These are phyloP conservation scores for Cryptocephalus primarius DNA, from an alignment of 2,888 invertebrate species.

Conservation along the genomic window DNA sequence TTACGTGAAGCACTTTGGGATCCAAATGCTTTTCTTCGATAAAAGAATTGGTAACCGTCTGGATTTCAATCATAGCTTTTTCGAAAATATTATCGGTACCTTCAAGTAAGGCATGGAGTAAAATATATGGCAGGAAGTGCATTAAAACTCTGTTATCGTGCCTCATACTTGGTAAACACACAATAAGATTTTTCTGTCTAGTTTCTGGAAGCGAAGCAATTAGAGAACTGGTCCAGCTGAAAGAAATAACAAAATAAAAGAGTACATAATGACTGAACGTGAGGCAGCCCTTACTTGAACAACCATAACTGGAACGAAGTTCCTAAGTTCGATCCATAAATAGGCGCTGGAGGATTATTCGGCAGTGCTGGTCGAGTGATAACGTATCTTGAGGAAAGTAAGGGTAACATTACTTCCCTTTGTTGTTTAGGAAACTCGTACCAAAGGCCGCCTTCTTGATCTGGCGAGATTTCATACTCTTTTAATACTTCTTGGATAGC, in stretches of 20 bases:
- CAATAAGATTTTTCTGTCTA: constrained; percentile 50
- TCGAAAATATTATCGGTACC: constrained; percentile 34
- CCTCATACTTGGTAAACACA: constrained; percentile 65
- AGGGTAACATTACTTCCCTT: constrained; percentile 65
- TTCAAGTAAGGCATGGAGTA: constrained; percentile 53
- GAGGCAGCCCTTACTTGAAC: constrained; percentile 42
- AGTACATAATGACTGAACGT: no score
- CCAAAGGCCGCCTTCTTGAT: constrained; percentile 50
- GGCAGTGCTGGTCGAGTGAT: constrained; percentile 26
- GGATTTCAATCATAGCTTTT: constrained; percentile 44
- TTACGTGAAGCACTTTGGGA: constrained; percentile 20
- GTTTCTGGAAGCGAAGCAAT: constrained; percentile 51
- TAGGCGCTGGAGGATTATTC: constrained; percentile 32
- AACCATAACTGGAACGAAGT: constrained; percentile 65
- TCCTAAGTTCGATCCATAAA: constrained; percentile 57
- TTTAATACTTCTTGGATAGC: constrained; percentile 73
- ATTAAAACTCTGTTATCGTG: constrained; percentile 60
- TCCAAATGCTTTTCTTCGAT: constrained; percentile 18
- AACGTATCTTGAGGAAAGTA: constrained; percentile 57
- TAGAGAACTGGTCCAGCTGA: constrained; percentile 61
- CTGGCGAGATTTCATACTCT: constrained; percentile 57
- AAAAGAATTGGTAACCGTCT: constrained; percentile 40
- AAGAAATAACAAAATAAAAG: constrained; percentile 8
- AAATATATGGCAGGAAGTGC: constrained; percentile 64
- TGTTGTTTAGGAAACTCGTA: constrained; percentile 56